Base-by-base conservation (phyloP, 1,140 invertebrate genomes). In the Pogonomyrmex californicus region DNA sequence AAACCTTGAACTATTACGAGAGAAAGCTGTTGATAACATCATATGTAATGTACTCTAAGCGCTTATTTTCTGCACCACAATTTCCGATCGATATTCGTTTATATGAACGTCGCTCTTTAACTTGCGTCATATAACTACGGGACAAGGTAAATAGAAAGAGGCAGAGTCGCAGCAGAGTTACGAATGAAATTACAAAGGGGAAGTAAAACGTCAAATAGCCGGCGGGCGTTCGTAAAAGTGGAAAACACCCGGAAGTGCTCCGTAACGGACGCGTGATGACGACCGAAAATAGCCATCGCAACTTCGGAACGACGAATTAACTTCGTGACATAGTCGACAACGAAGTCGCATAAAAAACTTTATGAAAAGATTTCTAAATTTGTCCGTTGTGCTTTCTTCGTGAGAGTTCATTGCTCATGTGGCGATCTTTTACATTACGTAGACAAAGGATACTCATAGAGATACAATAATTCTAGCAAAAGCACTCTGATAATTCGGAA, bases 181-280 rank as follows among this genome's bases (percentile, higher is more conserved):
- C 62, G 30, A 44, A 23, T 60, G 54, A 83, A 83, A 83, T 83
- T 83, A 75, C 79, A 83, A 82, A 73, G 17, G 41, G 30, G 79
- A 60, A 62, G 54, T 83, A 83, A 83, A 83, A 75, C 30, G 38
- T 17, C 68, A 60, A 82, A 58, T 82, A 47, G 68, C 51, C 17
- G 12, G 38, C 49, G 63, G 49, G 23, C 36, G 36, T 60, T 47
- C 68, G 68, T 75, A 73, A 83, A 83, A 75, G 66, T 75, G 41
- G 33, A 60, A 73, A 83, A 83, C 56, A 56, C 10, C 30, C 70
- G 79, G 79, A 83, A 83, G 41, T 60, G 10, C 14, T 73, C 54
- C 54, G 7, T 73, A 75, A 51, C 10, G 10, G 54, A 9, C 66
- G 33, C 23, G 62, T 44, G 44, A 1, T 6, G n/a, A 62, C n/a